phyloP scores from a whole-genome alignment of 2,113 vertebrate genomes.

The Lipophrys pholis region DNA sequence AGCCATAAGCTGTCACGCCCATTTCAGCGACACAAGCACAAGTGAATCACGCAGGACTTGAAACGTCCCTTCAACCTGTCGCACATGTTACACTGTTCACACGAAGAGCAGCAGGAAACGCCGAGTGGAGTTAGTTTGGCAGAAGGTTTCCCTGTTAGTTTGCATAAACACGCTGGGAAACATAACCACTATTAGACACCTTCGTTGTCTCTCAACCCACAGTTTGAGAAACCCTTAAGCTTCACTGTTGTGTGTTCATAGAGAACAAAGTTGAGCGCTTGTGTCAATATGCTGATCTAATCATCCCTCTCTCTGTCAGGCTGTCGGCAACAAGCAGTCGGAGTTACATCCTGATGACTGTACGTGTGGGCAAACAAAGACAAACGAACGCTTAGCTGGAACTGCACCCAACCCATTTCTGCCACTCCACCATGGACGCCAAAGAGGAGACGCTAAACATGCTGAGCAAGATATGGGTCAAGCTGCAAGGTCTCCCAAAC shows the following conservation, averaged over 20 bases:
- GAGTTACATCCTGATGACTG: slow-evolving; percentile 23
- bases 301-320: neutral
- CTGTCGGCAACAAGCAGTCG: neutral
- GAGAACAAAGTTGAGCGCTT: neutral
- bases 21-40: slow-evolving; percentile 17
- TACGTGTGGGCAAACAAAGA: no score
- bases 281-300: slow-evolving; percentile 1
- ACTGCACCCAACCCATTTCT: neutral
- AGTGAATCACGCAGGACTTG: neutral
- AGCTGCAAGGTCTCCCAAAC: slow-evolving; percentile 86
- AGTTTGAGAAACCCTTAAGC: neutral
- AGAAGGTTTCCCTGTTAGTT: neutral
- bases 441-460: slow-evolving; percentile 80
- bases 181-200: neutral
- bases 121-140: neutral
- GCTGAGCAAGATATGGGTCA: slow-evolving; percentile 85
- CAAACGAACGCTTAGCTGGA: no score
- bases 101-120: neutral
- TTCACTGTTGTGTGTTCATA: neutral
- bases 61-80: slow-evolving; percentile 1
- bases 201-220: neutral
- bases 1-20: slow-evolving; percentile 37
- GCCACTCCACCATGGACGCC: slow-evolving; percentile 74
- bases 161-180: neutral
- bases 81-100: neutral